Evolutionary conservation across 2,797 vertebrate species (phyloP), one percentile per base, ranked within the genome.

Genomic region (Peromyscus aztecus): DNA sequence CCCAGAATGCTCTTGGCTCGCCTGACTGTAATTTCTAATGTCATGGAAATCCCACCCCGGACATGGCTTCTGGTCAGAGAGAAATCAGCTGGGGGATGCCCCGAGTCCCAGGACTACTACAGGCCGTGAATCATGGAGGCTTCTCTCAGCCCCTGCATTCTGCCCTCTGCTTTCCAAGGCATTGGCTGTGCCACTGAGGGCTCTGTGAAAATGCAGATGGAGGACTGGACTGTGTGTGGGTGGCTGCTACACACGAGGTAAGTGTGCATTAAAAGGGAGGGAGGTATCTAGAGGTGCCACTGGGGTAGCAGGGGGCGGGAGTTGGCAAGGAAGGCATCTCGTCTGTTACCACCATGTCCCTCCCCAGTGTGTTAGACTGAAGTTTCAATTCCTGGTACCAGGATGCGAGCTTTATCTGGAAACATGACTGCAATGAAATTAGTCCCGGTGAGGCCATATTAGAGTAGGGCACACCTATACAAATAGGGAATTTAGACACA

Each of bases 31-130:
- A 96, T 55, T 98, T 83, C 90, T 92, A 13, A 34, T 82, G 6
- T 40, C 46, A 61, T 78, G 91, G 57, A 89, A 95, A 69, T 94
- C 29, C 93, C 92, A 67, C 77, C 89, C 61, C 77, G 93, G 85
- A 95, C 65, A 65, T 80, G 43, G 75, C 89, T 59, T 59, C 24
- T 14, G 81, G 75, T 92, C 86, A 82, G 23, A 69, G 34, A 57
- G 92, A 52, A 76, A 71, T 49, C 61, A 46, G 67, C 37, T 4
- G 14, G 81, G 84, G 29, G 89, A 31, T 29, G 63, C 67, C 89
- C 85, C 40, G 21, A 61, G 71, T 75, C 78, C 43, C 61, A 40
- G 40, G 76, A 8, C 40, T 81, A 29, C 10, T 9, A 0, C 0
- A 63, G 87, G 80, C 77, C 34, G 76, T 87, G 87, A 87, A 91